A percentile compares a stretch with the other conserved stretches of the same genome.
Evolutionary conservation across 2,113 vertebrate species (phyloP).

Genomic region (Microtus richardsoni): DNA sequence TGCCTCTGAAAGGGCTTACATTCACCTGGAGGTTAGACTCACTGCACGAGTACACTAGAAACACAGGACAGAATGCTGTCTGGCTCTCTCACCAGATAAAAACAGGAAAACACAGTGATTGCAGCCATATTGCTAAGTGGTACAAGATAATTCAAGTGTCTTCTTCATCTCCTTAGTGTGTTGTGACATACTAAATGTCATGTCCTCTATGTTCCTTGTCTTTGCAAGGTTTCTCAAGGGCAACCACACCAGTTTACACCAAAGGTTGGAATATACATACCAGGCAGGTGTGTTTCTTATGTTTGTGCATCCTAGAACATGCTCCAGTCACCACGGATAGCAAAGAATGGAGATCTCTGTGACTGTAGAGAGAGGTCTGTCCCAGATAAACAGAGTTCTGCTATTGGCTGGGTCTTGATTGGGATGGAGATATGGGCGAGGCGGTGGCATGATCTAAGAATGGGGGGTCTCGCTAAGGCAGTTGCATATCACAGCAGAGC

Average conservation of each 20-base stretch:
- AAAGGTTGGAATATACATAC: background rate
- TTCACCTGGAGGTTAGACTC: background rate
- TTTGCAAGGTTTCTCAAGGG: background rate
- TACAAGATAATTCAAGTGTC: background rate
- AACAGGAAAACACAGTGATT: background rate
- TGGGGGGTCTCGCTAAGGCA: background rate
- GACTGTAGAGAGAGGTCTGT: background rate
- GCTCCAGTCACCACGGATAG: background rate
- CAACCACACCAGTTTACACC: background rate
- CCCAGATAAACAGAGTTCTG: background rate
- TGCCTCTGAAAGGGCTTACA: background rate
- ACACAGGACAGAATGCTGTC: background rate
- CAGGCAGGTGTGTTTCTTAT: background rate
- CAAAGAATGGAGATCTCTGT: background rate
- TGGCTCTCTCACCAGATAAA: background rate
- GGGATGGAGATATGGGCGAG: background rate
- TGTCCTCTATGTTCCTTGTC: background rate
- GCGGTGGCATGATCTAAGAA: background rate
- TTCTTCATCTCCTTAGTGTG: background rate
- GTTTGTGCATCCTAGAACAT: background rate
- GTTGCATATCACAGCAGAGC: background rate
- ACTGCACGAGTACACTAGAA: background rate
- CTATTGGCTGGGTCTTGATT: background rate
- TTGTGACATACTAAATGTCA: background rate
- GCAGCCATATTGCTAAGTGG: background rate